These are phyloP conservation scores for Drosophila carrolli DNA, from an alignment of 1,140 invertebrate species.

Conservation along the genomic window DNA sequence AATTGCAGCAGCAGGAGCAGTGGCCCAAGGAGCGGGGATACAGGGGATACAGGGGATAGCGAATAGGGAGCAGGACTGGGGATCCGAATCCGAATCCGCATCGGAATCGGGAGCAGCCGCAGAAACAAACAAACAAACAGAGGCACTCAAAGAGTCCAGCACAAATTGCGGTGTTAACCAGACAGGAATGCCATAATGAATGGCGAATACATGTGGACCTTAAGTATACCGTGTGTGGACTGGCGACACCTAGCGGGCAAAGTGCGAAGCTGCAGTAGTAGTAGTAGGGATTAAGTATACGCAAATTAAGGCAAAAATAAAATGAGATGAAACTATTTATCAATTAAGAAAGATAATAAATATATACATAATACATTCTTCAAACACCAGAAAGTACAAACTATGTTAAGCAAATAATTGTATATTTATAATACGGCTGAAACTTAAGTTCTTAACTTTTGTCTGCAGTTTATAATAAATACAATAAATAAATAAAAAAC, in stretches of 20 bases:
- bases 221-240: constrained; percentile 27
- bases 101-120: constrained; percentile 33
- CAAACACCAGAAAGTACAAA: too few relatives aligned
- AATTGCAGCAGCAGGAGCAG: constrained; percentile 56
- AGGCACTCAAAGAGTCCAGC: constrained; percentile 22
- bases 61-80: not conserved
- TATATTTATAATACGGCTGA: too few relatives aligned
- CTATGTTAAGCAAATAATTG: too few relatives aligned
- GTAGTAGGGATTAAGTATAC: too few relatives aligned
- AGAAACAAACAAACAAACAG: constrained; percentile 65
- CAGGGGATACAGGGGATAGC: not conserved
- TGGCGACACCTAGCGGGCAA: constrained; percentile 8
- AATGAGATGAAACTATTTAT: too few relatives aligned
- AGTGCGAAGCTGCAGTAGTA: not conserved
- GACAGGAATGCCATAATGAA: constrained; percentile 19
- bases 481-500: too few relatives aligned
- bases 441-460: too few relatives aligned
- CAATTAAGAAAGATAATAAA: too few relatives aligned
- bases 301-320: too few relatives aligned
- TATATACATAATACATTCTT: too few relatives aligned
- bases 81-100: not conserved
- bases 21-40: not conserved
- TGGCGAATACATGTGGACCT: not conserved
- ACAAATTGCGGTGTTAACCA: constrained; percentile 80
- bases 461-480: too few relatives aligned